Percentiles rank a stretch among this genome's conserved stretches.
Conservation (phyloP, 2,888 invertebrate genomes). For the Clunio marinus region DNA sequence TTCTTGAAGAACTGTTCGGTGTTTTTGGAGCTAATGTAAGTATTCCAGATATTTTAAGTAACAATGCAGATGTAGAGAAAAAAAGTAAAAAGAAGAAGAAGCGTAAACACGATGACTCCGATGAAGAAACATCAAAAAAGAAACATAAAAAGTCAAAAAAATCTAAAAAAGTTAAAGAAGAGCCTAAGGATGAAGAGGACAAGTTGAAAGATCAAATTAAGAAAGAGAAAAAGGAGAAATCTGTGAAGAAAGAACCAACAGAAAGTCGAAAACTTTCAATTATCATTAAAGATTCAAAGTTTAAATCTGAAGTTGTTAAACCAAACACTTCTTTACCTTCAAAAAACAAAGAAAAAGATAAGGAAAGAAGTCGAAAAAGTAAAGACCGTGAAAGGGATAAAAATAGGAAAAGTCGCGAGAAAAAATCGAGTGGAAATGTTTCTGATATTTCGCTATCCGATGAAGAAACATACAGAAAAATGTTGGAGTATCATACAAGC, state of each 20-base stretch:
- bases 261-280: constrained; percentile 28
- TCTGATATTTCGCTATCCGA: constrained; percentile 50
- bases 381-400: constrained; percentile 44
- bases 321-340: constrained; percentile 45
- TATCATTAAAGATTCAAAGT: constrained; percentile 41
- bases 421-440: constrained; percentile 40
- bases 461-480: constrained; percentile 47
- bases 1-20: constrained; percentile 75
- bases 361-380: constrained; percentile 51
- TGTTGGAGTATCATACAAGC: constrained; percentile 36
- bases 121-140: constrained; percentile 47
- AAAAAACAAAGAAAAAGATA: constrained; percentile 47
- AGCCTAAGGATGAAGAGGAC: constrained; percentile 38
- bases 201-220: constrained; percentile 31
- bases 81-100: constrained; percentile 46
- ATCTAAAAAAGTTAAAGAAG: constrained; percentile 22
- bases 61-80: constrained; percentile 47
- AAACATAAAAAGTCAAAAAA: constrained; percentile 43
- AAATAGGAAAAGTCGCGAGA: constrained; percentile 40
- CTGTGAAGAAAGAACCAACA: constrained; percentile 39
- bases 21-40: constrained; percentile 71
- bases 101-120: constrained; percentile 45
- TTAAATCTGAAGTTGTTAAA: constrained; percentile 40
- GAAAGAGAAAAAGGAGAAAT: constrained; percentile 25
- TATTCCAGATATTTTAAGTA: constrained; percentile 58